phyloP scores from a whole-genome alignment of 2,888 invertebrate species.

The Tachina lurida region DNA sequence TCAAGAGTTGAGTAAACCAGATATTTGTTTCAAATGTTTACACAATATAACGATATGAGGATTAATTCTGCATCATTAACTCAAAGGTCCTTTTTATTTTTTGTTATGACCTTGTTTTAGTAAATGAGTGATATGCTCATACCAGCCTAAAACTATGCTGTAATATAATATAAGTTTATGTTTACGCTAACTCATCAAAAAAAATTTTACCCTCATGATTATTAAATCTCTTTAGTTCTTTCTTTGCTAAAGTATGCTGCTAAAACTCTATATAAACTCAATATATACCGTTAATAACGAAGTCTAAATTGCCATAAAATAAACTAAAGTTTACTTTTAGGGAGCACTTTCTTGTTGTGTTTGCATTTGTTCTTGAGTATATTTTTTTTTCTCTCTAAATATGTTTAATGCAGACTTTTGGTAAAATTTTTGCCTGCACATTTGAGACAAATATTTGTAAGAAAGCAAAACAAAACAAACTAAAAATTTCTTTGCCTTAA shows the following conservation, averaged over 20 bases:
- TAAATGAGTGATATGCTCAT: not conserved
- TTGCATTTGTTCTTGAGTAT: not conserved
- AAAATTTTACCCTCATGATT: not conserved
- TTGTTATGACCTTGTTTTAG: no score
- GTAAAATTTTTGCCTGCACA: conserved; percentile 15
- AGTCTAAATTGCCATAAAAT: conserved; percentile 38
- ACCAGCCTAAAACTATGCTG: not conserved
- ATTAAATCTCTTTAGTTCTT: not conserved
- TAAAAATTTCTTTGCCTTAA: not conserved
- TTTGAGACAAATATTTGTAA: conserved; percentile 50
- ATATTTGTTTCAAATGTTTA: no score
- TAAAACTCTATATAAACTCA: conserved; percentile 13
- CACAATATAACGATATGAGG: no score
- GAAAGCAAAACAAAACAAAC: conserved; percentile 20
- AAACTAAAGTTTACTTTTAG: conserved; percentile 48
- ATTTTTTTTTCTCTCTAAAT: not conserved
- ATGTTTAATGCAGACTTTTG: conserved; percentile 38
- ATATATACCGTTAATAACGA: conserved; percentile 17
- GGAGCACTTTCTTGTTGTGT: conserved; percentile 33
- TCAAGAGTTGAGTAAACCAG: no score
- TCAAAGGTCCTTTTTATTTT: no score
- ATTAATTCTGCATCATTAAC: no score
- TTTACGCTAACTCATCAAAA: not conserved
- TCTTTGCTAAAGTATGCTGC: not conserved
- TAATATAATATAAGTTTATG: not conserved